A percentile compares a stretch with the other conserved stretches of the same genome.
Evolutionary conservation across 30 jellyfish, hydroid and myxozoan species (phyloP).

Genomic region (Turritopsis rubra): DNA sequence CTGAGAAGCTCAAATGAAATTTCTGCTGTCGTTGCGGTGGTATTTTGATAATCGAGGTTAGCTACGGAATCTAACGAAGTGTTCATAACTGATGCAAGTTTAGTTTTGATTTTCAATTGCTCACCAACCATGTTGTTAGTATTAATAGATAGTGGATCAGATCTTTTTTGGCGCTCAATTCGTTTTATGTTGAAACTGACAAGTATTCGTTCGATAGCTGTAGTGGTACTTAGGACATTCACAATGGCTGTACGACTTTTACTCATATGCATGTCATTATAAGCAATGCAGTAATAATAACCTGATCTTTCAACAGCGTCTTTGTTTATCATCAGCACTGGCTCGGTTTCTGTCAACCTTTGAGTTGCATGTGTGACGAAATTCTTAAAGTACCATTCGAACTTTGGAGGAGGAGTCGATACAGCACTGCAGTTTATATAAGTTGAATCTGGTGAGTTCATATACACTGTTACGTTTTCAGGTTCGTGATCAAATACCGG

Average conservation of each 20-base stretch:
- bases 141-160: neutral
- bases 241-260: slow-evolving; percentile 44
- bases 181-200: slow-evolving; percentile 3
- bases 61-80: slow-evolving; percentile 13
- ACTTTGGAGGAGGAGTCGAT: slow-evolving; percentile 33
- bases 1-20: slow-evolving; percentile 33
- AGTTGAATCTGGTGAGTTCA: slow-evolving; percentile 31
- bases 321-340: slow-evolving; percentile 29
- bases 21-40: neutral
- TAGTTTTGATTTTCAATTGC: neutral
- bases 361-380: slow-evolving; percentile 14
- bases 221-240: slow-evolving; percentile 22
- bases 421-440: slow-evolving; percentile 38
- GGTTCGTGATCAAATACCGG: slow-evolving; percentile 46
- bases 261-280: slow-evolving; percentile 34
- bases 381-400: slow-evolving; percentile 34
- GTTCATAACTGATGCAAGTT: slow-evolving; percentile 34
- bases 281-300: slow-evolving; percentile 38
- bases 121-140: slow-evolving; percentile 3
- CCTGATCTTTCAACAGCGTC: slow-evolving; percentile 46
- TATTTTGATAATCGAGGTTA: slow-evolving; percentile 18
- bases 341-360: slow-evolving; percentile 9
- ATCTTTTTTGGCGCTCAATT: neutral
- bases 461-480: slow-evolving; percentile 5
- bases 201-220: slow-evolving; percentile 25